Conservation (phyloP, 2,797 vertebrate species). For the Myotis daubentonii region DNA sequence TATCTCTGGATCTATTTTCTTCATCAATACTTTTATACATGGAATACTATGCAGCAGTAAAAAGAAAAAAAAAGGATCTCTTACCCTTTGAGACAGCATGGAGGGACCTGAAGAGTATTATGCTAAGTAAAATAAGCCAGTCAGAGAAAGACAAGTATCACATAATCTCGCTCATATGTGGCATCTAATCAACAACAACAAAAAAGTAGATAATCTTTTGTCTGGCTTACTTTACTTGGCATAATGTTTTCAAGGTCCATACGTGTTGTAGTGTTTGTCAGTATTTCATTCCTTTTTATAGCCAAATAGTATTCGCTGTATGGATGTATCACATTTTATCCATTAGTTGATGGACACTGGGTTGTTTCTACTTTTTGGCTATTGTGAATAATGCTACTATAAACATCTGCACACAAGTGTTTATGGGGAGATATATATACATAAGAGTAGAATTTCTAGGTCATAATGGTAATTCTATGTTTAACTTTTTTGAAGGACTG, state of each 20-base stretch:
- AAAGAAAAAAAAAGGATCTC: too few species aligned
- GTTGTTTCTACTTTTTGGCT: not conserved
- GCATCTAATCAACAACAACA: too few species aligned
- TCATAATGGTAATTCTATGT: not conserved
- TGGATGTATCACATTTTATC: not conserved
- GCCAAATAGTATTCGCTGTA: not conserved
- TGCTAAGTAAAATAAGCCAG: too few species aligned
- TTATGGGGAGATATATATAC: not conserved
- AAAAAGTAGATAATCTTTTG: not conserved
- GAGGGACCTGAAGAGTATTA: too few species aligned
- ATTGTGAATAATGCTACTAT: not conserved
- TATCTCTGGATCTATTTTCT: too few species aligned
- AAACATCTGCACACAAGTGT: not conserved
- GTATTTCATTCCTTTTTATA: not conserved
- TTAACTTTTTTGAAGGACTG: slow-evolving; percentile 6
- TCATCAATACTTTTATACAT: too few species aligned
- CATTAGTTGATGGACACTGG: not conserved
- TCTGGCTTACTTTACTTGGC: not conserved
- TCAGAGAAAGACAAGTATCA: too few species aligned
- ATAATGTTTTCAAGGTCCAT: not conserved
- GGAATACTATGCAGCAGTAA: too few species aligned
- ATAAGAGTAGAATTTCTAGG: not conserved
- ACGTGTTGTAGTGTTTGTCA: not conserved
- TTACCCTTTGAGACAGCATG: too few species aligned
- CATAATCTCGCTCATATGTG: too few species aligned